A percentile compares a stretch with the other conserved stretches of the same genome.
Conservation (phyloP, 2,797 vertebrate genomes). For the Lates japonicus region DNA sequence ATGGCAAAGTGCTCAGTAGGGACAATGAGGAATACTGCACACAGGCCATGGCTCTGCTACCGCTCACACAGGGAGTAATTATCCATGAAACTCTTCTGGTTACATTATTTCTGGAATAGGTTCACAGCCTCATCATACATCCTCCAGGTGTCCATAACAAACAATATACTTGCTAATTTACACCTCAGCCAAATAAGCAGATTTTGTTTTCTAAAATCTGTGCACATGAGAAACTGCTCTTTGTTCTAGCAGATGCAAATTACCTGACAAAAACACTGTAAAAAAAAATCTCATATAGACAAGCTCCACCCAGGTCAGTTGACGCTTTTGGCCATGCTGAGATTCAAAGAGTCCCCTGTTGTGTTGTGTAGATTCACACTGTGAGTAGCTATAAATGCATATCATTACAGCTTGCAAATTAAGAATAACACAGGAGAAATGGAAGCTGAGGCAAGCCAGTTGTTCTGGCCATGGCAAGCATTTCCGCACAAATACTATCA, state of each 20-base stretch:
- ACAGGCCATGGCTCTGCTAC: constrained; percentile 36
- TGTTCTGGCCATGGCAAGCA: constrained; percentile 18
- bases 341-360: constrained; percentile 23
- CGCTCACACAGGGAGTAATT: constrained; percentile 73
- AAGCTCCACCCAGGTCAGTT: constrained; percentile 20
- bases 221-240: background rate
- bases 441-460: constrained; percentile 27
- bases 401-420: constrained; percentile 33
- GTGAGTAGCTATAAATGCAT: constrained; percentile 28
- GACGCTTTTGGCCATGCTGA: constrained; percentile 24
- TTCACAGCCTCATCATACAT: constrained; percentile 61
- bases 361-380: constrained; percentile 21
- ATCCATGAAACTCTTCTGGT: constrained; percentile 64
- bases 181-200: constrained; percentile 41
- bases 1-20: constrained; percentile 30
- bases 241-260: constrained; percentile 17
- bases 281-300: background rate
- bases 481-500: constrained; percentile 46
- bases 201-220: constrained; percentile 40
- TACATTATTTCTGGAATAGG: constrained; percentile 67
- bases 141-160: constrained; percentile 66
- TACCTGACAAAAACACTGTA: background rate
- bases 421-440: constrained; percentile 32
- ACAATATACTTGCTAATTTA: constrained; percentile 34
- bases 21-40: constrained; percentile 10